Base-by-base conservation (phyloP, 2,888 invertebrate genomes). In the Synanthedon formicaeformis region DNA sequence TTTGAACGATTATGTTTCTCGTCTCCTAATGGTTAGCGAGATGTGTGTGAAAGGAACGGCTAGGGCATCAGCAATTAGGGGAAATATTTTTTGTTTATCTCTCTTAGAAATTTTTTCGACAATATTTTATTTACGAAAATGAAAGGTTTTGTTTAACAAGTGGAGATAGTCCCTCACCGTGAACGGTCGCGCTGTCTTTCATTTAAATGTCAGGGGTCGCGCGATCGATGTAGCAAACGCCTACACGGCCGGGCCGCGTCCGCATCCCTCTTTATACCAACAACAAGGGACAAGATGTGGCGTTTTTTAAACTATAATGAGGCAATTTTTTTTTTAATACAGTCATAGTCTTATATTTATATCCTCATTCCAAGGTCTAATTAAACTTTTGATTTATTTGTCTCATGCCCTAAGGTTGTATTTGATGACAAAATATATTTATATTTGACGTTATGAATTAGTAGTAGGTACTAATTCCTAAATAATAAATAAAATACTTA, bases 161-260 rank as follows among this genome's bases (percentile, higher is more conserved):
- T 34, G 10, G 49, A 23, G 5, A 57, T 53, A 66, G 71, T 67
- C 71, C 71, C 72, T 75, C 68, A 65, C 67, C 65, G 65, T 64
- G 70, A 70, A 70, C 67, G 58, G 61, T 62, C 58, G 52, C 51
- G 62, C 67, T 71, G 73, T 77, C 73, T 77, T 68, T 74, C 73
- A 69, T 71, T 71, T 73, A 82, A n/a, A 83, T 83, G 81, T 78
- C 83, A 83, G 81, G 65, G 84, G 83, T 82, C 78, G 67, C 52
- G 59, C 81, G 82, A 83, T 84, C 84, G 81, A 84, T 84, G 78
- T 73, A 75, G 78, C 78, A 62, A 58, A 73, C 72, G 75, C 75
- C 77, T 71, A 71, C 71, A 34, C 34, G 34, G 65, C 69, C 65
- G 63, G 55, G 62, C 61, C 65, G 66, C 71, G 67, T 72, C 71